A percentile compares a stretch with the other conserved stretches of the same genome.
phyloP scores from a whole-genome alignment of 2,888 invertebrate genomes.

The Pandemis cinnamomeana region DNA sequence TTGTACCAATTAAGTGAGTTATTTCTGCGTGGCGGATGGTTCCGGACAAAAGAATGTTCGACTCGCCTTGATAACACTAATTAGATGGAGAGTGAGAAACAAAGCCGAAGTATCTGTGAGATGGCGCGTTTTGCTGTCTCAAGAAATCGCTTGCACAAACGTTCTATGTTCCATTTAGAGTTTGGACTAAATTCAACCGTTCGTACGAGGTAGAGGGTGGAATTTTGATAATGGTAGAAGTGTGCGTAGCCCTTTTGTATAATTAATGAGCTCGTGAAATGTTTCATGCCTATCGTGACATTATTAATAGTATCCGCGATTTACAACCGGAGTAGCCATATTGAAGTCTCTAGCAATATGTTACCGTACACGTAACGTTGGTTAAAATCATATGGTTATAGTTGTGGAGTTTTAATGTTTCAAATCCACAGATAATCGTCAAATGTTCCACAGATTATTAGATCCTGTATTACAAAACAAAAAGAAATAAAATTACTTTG shows the following conservation, averaged over 20 bases:
- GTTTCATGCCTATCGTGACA: conserved; percentile 1
- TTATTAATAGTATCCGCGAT: conserved; percentile 8
- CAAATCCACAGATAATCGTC: too few species aligned
- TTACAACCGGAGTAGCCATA: background rate
- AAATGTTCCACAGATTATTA: too few species aligned
- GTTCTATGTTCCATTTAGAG: background rate
- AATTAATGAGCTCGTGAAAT: background rate
- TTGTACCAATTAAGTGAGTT: conserved; percentile 58
- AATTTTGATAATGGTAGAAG: background rate
- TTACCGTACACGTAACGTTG: too few species aligned
- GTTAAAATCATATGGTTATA: too few species aligned
- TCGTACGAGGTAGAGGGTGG: background rate
- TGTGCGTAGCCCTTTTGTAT: background rate
- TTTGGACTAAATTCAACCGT: background rate
- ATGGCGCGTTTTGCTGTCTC: conserved; percentile 51
- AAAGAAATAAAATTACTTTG: too few species aligned
- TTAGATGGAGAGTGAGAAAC: conserved; percentile 62
- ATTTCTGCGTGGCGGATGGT: conserved; percentile 49
- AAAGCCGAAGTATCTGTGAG: conserved; percentile 56
- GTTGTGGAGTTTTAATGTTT: too few species aligned
- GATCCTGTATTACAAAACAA: too few species aligned
- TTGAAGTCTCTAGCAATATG: background rate
- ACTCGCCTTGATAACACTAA: conserved; percentile 63
- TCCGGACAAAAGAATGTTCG: conserved; percentile 49
- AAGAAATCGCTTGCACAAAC: conserved; percentile 42